Evolutionary conservation across 2,797 vertebrate species (phyloP), one percentile per base, ranked within the genome.

Genomic region (Takifugu rubripes): DNA sequence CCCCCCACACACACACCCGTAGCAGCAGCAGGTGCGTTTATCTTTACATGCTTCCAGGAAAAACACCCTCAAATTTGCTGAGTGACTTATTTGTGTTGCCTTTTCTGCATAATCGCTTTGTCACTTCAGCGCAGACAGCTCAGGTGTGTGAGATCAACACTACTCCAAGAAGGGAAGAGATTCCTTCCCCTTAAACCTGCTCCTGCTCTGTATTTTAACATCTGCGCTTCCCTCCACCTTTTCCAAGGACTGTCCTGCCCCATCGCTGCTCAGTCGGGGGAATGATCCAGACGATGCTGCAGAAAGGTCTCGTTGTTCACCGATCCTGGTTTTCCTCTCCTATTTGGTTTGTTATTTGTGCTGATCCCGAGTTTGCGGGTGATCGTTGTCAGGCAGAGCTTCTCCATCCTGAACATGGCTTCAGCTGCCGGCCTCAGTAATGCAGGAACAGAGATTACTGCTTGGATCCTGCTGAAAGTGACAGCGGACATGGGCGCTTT

Each of bases 371-470:
- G 69, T 69, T 71, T 79, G 54, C 42, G 26, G 33, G 58, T 40
- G 53, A 75, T 75, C 68, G 59, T 44, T 46, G 63, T 52, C 5
- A 40, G 27, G 33, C 47, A 25, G 47, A 33, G 58, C 56, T 70
- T 59, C 75, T 81, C 70, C 49, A 55, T 52, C 70, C 29, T 40
- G 75, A 82, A 40, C 11, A 70, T 24, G 62, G 53, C 24, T 56
- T 49, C 64, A 71, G 70, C 73, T 80, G 73, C 58, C 76, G 77
- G 52, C 65, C 54, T 42, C 69, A 66, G 68, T 64, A 66, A 59
- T 61, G 31, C 68, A 68, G 77, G 66, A 62, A 59, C 54, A 52
- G 68, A 56, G 70, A 75, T 71, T 63, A 72, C 53, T 51, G 49
- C 57, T 51, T 45, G 25, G 49, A 47, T 61, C 53, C 56, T 49